Base-by-base conservation (phyloP, 1,140 invertebrate species). In the Heliothis virescens region DNA sequence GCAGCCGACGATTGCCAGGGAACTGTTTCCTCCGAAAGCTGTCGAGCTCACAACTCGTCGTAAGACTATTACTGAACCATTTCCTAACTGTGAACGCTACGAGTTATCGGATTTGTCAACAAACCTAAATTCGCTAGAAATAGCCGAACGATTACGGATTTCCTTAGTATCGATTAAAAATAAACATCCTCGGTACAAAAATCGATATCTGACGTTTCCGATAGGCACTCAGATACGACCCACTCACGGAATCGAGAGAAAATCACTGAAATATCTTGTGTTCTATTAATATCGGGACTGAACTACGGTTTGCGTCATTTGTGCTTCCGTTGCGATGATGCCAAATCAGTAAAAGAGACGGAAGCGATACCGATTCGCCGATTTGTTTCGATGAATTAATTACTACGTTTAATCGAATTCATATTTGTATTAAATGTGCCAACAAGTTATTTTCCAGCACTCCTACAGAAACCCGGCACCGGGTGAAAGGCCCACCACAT, bases 251-350 rank as follows among this genome's bases (percentile, higher is more conserved):
- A 79, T 48, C 26, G 60, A 79, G 13, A 71, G 48, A 75, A 79
- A 74, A 79, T 78, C 57, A 34, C 50, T 69, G 71, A 79, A 82
- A 82, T 75, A 75, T 74, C 57, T 53, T 67, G 48, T 71, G 48
- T 71, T 79, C 53, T 74, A 79, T 69, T 75, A 82, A 77, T 63
- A 72, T 55, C 76, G 26, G 65, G 72, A 60, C 65, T 67, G 52
- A 75, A 74, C 76, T 52, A 60, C 72, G 65, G 63, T 75, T 79
- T 79, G 76, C 75, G 81, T 82, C 81, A 82, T 82, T 75, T 75
- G 69, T 79, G 77, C 78, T 82, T 82, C 81, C 76, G 76, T 67
- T 82, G 81, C 81, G 65, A 55, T 60, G 29, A 74, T 79, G 81
- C 81, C 76, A 81, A 82, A 79, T 60, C 72, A 60, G 48, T 60